Percentiles rank a stretch among this genome's conserved stretches.
These are phyloP conservation scores for Cynopterus sphinx DNA, from an alignment of 2,797 vertebrate genomes.

Conservation along the genomic window DNA sequence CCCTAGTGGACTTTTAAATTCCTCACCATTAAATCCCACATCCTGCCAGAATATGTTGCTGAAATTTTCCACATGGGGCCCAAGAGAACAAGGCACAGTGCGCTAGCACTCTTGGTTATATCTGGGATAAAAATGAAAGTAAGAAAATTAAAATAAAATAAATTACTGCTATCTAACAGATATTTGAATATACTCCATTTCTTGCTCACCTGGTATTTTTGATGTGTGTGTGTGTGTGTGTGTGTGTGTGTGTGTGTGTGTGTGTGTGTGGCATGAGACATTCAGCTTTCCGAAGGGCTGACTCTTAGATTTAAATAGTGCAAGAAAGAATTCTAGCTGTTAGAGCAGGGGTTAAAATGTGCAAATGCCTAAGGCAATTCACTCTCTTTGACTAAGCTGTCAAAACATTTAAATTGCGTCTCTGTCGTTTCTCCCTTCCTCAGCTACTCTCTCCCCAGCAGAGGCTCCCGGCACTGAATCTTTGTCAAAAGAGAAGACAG, in stretches of 20 bases:
- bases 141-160: constrained; percentile 10
- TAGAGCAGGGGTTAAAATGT: constrained; percentile 64
- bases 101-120: not conserved
- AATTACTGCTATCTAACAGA: constrained; percentile 20
- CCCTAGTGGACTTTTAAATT: not conserved
- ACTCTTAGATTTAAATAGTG: constrained; percentile 1
- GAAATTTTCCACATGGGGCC: not conserved
- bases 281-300: constrained; percentile 1
- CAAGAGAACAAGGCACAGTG: not conserved
- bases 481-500: constrained; percentile 36
- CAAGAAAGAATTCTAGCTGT: constrained; percentile 8
- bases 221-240: too few species aligned
- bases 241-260: not conserved
- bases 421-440: not conserved
- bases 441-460: not conserved
- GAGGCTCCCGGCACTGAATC: not conserved
- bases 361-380: constrained; percentile 34
- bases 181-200: not conserved
- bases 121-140: not conserved
- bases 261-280: too few species aligned
- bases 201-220: constrained; percentile 19
- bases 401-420: constrained; percentile 69
- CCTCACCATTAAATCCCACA: constrained; percentile 18
- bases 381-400: constrained; percentile 55
- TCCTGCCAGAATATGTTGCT: not conserved